These are phyloP conservation scores for Drosophila yooni DNA, from an alignment of 2,888 invertebrate genomes.

Conservation along the genomic window DNA sequence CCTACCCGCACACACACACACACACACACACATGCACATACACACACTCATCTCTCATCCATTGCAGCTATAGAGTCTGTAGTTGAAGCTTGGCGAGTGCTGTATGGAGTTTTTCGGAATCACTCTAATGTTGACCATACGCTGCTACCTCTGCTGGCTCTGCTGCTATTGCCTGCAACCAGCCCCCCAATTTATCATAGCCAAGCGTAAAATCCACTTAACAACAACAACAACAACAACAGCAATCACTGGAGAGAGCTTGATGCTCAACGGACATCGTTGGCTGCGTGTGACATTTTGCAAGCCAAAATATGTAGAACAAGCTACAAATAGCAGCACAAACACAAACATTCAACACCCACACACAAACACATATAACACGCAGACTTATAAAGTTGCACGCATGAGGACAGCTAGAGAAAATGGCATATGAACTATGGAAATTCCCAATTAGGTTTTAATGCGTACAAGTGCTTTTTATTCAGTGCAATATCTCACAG, in stretches of 20 bases:
- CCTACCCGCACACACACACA: conserved; percentile 2
- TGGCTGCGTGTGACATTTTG: conserved; percentile 79
- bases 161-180: conserved; percentile 9
- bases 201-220: conserved; percentile 81
- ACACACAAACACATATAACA: conserved; percentile 11
- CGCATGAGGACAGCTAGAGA: conserved; percentile 50
- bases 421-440: conserved; percentile 80
- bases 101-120: conserved; percentile 29
- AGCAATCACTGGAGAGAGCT: conserved; percentile 42
- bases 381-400: neutral
- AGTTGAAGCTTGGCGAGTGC: conserved; percentile 30
- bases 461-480: conserved; percentile 81
- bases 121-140: conserved; percentile 52
- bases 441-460: conserved; percentile 83
- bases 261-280: conserved; percentile 60
- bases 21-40: conserved; percentile 6
- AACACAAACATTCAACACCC: conserved; percentile 29
- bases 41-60: conserved; percentile 22
- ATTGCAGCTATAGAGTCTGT: conserved; percentile 34
- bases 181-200: conserved; percentile 77
- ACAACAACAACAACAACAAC: conserved; percentile 25
- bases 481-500: conserved; percentile 80
- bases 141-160: neutral
- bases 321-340: conserved; percentile 56
- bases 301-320: conserved; percentile 81